Evolutionary conservation across 2,888 invertebrate species (phyloP).

Genomic region (Troides aeacus): DNA sequence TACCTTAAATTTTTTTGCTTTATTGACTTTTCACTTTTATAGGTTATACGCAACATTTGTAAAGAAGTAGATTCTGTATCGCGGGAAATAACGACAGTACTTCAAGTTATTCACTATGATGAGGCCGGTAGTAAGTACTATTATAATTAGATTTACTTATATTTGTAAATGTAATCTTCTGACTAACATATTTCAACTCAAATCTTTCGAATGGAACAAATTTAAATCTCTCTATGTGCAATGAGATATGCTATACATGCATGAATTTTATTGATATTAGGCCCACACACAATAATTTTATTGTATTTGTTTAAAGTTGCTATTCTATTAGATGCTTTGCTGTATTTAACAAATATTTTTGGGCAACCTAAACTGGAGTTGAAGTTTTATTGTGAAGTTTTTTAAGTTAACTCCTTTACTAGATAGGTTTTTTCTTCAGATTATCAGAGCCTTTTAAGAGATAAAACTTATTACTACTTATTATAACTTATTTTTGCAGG

Average conservation of each 20-base stretch:
- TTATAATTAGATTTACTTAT: neutral
- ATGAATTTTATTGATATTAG: too few relatives aligned
- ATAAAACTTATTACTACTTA: neutral
- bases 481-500: neutral
- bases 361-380: too few relatives aligned
- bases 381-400: too few relatives aligned
- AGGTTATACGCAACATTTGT: conserved; percentile 85
- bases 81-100: conserved; percentile 87
- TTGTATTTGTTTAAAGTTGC: too few relatives aligned
- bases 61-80: conserved; percentile 89
- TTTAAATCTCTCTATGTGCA: too few relatives aligned
- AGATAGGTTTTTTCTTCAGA: neutral
- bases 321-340: too few relatives aligned
- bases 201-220: too few relatives aligned
- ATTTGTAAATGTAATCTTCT: neutral
- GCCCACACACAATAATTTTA: too few relatives aligned
- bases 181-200: neutral
- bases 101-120: conserved; percentile 91
- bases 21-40: conserved; percentile 33
- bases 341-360: too few relatives aligned
- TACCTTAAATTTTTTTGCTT: neutral
- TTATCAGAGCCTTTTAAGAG: neutral
- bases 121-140: conserved; percentile 82
- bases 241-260: too few relatives aligned
- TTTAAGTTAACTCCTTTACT: too few relatives aligned